These are phyloP conservation scores for Bhutanitis thaidina DNA, from an alignment of 2,888 invertebrate species.

Conservation along the genomic window DNA sequence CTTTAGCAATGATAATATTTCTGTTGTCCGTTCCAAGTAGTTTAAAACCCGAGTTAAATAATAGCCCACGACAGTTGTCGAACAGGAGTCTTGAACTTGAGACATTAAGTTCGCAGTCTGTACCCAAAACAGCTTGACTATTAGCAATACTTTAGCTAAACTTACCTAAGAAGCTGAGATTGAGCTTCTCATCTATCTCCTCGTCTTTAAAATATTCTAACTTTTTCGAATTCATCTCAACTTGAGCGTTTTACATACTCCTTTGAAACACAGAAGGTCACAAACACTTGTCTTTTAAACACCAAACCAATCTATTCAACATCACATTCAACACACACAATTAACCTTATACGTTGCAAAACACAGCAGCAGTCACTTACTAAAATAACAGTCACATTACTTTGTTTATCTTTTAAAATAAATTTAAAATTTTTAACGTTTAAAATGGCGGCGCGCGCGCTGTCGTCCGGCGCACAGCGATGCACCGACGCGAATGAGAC, in stretches of 20 bases:
- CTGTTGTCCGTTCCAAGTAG: no score
- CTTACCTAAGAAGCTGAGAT: slow-evolving; percentile 76
- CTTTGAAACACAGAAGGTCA: slow-evolving; percentile 56
- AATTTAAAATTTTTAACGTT: slow-evolving; percentile 57
- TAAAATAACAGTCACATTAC: slow-evolving; percentile 25
- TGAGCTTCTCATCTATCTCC: slow-evolving; percentile 68
- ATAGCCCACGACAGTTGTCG: no score
- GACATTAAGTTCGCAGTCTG: no score
- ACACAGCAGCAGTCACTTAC: slow-evolving; percentile 36
- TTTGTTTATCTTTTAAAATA: slow-evolving; percentile 31
- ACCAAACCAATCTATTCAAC: slow-evolving; percentile 35
- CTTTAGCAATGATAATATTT: no score
- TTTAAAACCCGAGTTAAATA: no score
- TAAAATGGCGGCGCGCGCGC: slow-evolving; percentile 43
- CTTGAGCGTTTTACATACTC: slow-evolving; percentile 46
- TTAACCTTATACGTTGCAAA: slow-evolving; percentile 16
- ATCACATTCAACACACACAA: slow-evolving; percentile 24
- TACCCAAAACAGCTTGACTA: no score
- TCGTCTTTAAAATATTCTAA: slow-evolving; percentile 70
- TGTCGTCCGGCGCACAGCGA: slow-evolving; percentile 50
- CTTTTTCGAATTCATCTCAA: slow-evolving; percentile 75
- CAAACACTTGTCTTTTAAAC: slow-evolving; percentile 64
- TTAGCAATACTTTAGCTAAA: slow-evolving; percentile 15
- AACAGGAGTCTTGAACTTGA: no score
- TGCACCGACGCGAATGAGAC: slow-evolving; percentile 60